phyloP scores from a whole-genome alignment of 2,888 invertebrate genomes.

The Thecocarcelia acutangulata region DNA sequence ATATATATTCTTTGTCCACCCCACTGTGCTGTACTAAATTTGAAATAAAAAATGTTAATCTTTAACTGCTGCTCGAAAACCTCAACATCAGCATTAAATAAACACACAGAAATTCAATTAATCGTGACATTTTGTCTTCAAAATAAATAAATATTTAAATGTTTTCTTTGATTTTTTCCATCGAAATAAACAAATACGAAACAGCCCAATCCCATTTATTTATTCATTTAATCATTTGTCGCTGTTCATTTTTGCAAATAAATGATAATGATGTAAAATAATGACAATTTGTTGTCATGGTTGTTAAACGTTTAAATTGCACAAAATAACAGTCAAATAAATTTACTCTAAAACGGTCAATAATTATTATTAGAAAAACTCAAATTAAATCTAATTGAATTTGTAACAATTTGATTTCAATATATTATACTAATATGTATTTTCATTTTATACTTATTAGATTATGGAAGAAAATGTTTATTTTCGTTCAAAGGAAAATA shows the following conservation, averaged over 20 bases:
- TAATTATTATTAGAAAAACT: slow-evolving; percentile 28
- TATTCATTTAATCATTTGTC: neutral
- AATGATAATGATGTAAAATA: slow-evolving; percentile 65
- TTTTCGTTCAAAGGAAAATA: no score
- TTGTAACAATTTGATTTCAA: neutral
- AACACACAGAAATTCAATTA: slow-evolving; percentile 76
- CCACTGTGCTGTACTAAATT: slow-evolving; percentile 1
- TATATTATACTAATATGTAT: no score
- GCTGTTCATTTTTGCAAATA: neutral
- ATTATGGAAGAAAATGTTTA: no score
- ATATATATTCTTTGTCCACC: neutral
- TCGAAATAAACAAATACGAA: slow-evolving; percentile 17
- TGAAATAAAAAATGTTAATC: slow-evolving; percentile 26
- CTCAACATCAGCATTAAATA: slow-evolving; percentile 29
- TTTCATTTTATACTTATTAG: neutral
- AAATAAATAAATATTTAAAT: slow-evolving; percentile 61
- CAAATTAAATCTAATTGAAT: slow-evolving; percentile 24
- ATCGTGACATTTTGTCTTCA: slow-evolving; percentile 71
- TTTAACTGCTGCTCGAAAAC: slow-evolving; percentile 8
- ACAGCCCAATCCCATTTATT: slow-evolving; percentile 21
- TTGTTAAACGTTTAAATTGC: slow-evolving; percentile 58
- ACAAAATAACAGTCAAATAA: slow-evolving; percentile 44
- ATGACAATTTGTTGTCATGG: slow-evolving; percentile 63
- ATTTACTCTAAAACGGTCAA: slow-evolving; percentile 40
- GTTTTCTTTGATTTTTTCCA: slow-evolving; percentile 58